Conservation (phyloP, 2,797 vertebrate genomes). For the Acanthurus tractus region DNA sequence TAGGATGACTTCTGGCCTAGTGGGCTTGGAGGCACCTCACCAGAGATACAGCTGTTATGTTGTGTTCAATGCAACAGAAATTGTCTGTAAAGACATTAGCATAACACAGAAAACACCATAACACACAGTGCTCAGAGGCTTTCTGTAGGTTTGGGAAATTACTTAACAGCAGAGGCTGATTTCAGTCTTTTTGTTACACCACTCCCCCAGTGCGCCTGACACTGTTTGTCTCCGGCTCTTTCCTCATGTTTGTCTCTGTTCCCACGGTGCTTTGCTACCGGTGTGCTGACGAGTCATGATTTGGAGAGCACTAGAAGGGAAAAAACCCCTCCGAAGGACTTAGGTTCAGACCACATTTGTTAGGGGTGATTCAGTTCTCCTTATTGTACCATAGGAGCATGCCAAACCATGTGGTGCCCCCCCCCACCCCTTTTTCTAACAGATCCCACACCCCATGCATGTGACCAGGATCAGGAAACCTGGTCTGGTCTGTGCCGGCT, state of each 20-base stretch:
- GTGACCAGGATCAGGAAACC: constrained; percentile 79
- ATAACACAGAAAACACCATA: constrained; percentile 14
- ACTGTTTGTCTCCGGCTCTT: constrained; percentile 16
- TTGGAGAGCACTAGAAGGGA: constrained; percentile 38
- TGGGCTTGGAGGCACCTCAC: constrained; percentile 58
- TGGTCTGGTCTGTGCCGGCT: constrained; percentile 58
- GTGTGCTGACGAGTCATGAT: constrained; percentile 59
- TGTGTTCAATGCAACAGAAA: constrained; percentile 43
- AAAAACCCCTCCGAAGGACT: constrained; percentile 28
- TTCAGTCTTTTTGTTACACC: constrained; percentile 30
- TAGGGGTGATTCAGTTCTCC: constrained; percentile 45
- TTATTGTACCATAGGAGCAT: constrained; percentile 36
- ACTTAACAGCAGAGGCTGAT: constrained; percentile 36
- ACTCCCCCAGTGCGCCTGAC: not conserved
- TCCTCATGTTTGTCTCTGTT: constrained; percentile 44
- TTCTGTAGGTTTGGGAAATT: constrained; percentile 33
- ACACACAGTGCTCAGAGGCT: not conserved
- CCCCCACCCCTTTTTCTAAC: constrained; percentile 14
- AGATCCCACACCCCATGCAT: constrained; percentile 66
- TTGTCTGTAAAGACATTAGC: constrained; percentile 47
- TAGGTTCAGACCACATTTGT: constrained; percentile 29
- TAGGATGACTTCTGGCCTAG: constrained; percentile 65
- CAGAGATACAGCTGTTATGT: constrained; percentile 65
- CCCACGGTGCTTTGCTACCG: constrained; percentile 64
- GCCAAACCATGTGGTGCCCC: constrained; percentile 40